A percentile compares a stretch with the other conserved stretches of the same genome.
Conservation (phyloP, 2,888 invertebrate genomes). For the Rutpela maculata region DNA sequence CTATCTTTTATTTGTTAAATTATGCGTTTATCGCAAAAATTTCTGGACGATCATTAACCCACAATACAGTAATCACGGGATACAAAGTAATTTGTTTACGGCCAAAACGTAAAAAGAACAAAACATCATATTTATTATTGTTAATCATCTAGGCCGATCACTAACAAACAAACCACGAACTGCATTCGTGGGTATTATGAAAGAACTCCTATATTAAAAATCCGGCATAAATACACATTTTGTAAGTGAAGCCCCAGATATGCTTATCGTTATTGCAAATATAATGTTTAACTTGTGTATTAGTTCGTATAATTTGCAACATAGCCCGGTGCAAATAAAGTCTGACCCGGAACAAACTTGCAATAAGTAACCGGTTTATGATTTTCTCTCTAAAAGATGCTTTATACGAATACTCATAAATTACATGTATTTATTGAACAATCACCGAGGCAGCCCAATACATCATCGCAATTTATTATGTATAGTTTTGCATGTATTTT, state of each 20-base stretch:
- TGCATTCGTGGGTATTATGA: conserved; percentile 22
- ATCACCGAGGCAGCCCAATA: no score
- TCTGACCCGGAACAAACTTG: background rate
- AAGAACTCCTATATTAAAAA: conserved; percentile 5
- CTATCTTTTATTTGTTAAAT: conserved; percentile 5
- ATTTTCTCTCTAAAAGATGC: no score
- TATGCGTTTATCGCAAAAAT: conserved; percentile 11
- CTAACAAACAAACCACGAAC: conserved; percentile 14
- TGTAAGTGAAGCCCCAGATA: background rate
- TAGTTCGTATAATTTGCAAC: background rate
- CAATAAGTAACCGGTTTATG: no score
- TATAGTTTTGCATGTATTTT: no score
- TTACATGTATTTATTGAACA: no score
- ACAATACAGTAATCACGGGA: conserved; percentile 5
- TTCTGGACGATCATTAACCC: conserved; percentile 25
- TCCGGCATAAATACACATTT: background rate
- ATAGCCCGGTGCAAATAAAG: background rate
- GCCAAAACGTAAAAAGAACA: conserved; percentile 17
- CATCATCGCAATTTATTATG: no score
- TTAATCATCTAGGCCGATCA: conserved; percentile 1
- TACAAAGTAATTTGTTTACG: conserved; percentile 2
- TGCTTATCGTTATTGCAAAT: background rate
- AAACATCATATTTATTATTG: conserved; percentile 23
- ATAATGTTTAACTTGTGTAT: background rate
- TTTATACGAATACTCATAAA: no score